phyloP scores from a whole-genome alignment of 1,140 invertebrate genomes.

The Drosophila truncata region DNA sequence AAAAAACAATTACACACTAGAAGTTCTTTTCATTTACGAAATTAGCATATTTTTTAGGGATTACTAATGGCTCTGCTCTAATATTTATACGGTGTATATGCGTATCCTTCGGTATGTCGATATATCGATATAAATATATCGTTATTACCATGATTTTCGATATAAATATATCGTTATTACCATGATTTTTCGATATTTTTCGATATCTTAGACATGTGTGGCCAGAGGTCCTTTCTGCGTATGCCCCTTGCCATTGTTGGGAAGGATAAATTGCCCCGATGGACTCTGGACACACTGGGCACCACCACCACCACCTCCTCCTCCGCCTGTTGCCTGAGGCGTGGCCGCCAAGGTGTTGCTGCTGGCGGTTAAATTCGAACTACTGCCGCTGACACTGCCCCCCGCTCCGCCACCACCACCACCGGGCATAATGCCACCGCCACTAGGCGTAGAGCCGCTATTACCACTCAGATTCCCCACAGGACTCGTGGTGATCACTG shows the following conservation, averaged over 20 bases:
- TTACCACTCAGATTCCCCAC: slow-evolving; percentile 22
- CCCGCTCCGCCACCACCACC: slow-evolving; percentile 1
- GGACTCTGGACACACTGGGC: slow-evolving; percentile 76
- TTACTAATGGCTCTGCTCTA: slow-evolving; percentile 47
- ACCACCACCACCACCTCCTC: not conserved
- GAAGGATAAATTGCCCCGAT: slow-evolving; percentile 84
- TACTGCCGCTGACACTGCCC: slow-evolving; percentile 80
- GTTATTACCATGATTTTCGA: not conserved
- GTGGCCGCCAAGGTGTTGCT: slow-evolving; percentile 83
- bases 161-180: too few species aligned
- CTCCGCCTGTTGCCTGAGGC: slow-evolving; percentile 46
- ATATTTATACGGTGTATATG: slow-evolving; percentile 25
- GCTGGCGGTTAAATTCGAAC: slow-evolving; percentile 82
- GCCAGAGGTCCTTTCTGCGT: slow-evolving; percentile 81
- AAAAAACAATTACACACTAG: slow-evolving; percentile 37
- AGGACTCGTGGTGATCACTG: slow-evolving; percentile 37
- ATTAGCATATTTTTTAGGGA: slow-evolving; percentile 35
- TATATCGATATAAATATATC: not conserved
- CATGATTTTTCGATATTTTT: not conserved
- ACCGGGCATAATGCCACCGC: not conserved
- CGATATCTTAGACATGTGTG: slow-evolving; percentile 78
- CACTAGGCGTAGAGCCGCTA: slow-evolving; percentile 14
- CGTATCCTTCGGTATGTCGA: not conserved
- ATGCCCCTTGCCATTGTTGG: slow-evolving; percentile 81
- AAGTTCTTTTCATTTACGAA: slow-evolving; percentile 39